phyloP scores from a whole-genome alignment of 2,113 vertebrate species.

The Prunella himalayana region DNA sequence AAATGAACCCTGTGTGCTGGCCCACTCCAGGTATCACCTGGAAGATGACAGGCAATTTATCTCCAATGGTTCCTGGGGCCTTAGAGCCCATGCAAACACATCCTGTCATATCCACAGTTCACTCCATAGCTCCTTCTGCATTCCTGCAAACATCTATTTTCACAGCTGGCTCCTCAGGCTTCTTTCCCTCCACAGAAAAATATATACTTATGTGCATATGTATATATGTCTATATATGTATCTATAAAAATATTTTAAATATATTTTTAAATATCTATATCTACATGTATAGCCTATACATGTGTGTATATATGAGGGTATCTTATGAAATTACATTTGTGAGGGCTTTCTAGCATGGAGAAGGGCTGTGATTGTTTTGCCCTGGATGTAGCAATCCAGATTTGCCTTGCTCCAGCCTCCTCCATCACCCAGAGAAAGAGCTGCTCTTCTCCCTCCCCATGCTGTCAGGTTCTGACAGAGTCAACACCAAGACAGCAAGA shows the following conservation, averaged over 20 bases:
- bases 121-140: background rate
- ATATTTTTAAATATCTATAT: background rate
- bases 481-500: background rate
- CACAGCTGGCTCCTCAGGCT: background rate
- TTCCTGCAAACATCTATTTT: background rate
- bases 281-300: background rate
- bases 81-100: background rate
- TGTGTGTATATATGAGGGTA: background rate
- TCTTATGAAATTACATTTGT: background rate
- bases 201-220: background rate
- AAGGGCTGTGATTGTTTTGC: background rate
- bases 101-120: background rate
- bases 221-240: background rate
- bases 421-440: background rate
- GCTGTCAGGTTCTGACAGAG: background rate
- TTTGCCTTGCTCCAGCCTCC: background rate
- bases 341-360: background rate
- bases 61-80: background rate
- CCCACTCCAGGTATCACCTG: background rate
- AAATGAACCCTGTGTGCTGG: background rate
- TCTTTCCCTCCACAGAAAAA: background rate
- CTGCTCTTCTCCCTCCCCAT: background rate
- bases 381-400: background rate
- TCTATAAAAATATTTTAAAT: background rate
- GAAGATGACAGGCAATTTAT: background rate